Percentiles rank a stretch among this genome's conserved stretches.
These are phyloP conservation scores for Meles meles DNA, from an alignment of 2,113 vertebrate species.

Conservation along the genomic window DNA sequence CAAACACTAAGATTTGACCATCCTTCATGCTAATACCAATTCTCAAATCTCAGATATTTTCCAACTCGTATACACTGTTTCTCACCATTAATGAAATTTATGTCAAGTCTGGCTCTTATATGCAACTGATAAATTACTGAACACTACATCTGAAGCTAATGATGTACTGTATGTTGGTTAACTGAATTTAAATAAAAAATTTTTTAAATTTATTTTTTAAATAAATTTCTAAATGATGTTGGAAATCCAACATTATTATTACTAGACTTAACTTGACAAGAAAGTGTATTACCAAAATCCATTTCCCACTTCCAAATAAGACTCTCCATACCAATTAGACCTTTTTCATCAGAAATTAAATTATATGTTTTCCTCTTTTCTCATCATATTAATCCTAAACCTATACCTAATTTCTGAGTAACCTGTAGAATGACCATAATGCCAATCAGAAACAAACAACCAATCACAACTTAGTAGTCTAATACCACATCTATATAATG, in stretches of 20 bases:
- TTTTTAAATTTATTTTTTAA: not conserved
- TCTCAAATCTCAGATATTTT: not conserved
- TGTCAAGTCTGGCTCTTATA: not conserved
- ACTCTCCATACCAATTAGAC: not conserved
- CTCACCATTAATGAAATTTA: not conserved
- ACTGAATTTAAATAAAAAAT: no score
- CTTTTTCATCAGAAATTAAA: not conserved
- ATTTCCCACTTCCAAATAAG: not conserved
- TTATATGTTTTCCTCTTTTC: not conserved
- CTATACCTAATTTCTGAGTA: not conserved
- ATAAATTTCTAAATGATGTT: not conserved
- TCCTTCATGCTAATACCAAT: not conserved
- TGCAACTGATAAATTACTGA: no score
- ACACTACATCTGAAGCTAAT: no score
- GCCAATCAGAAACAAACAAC: not conserved
- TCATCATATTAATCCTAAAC: not conserved
- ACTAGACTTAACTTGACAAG: not conserved
- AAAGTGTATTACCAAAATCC: not conserved
- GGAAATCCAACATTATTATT: not conserved
- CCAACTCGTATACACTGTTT: not conserved
- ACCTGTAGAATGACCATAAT: not conserved
- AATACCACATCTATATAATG: not conserved
- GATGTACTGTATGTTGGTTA: no score
- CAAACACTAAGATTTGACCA: not conserved
- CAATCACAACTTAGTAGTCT: not conserved